Evolutionary conservation across 2,888 invertebrate genomes (phyloP).

Genomic region (Nasonovia ribisnigri): DNA sequence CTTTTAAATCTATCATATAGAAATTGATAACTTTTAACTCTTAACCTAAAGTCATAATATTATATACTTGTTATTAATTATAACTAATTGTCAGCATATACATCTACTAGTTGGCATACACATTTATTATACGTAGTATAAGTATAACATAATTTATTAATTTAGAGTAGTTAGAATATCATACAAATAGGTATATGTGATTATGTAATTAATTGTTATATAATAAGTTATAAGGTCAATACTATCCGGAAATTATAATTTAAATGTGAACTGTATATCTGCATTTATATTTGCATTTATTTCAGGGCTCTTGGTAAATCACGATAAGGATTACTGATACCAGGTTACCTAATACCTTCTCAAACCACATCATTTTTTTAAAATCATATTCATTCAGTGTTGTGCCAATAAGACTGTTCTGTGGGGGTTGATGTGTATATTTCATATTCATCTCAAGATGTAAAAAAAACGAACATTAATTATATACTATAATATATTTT

Average conservation of each 20-base stretch:
- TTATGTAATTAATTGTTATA: background rate
- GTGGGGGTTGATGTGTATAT: too few species aligned
- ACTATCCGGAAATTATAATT: background rate
- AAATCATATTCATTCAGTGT: too few species aligned
- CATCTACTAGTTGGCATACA: background rate
- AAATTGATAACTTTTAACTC: background rate
- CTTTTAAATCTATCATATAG: background rate
- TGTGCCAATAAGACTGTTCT: too few species aligned
- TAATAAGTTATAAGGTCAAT: slow-evolving; percentile 11
- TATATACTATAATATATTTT: too few species aligned
- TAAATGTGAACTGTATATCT: background rate
- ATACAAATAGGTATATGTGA: background rate
- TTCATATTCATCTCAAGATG: too few species aligned
- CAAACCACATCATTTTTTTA: too few species aligned
- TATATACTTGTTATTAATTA: background rate
- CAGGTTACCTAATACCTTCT: too few species aligned
- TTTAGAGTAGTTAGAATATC: background rate
- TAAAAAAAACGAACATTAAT: too few species aligned
- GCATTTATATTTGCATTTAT: background rate
- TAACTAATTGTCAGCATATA: background rate
- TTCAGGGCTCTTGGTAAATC: background rate
- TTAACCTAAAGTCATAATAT: background rate
- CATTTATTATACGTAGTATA: too few species aligned
- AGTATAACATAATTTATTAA: background rate
- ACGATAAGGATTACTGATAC: background rate